Conservation (phyloP, 2,797 vertebrate species). For the Novumbra hubbsi region DNA sequence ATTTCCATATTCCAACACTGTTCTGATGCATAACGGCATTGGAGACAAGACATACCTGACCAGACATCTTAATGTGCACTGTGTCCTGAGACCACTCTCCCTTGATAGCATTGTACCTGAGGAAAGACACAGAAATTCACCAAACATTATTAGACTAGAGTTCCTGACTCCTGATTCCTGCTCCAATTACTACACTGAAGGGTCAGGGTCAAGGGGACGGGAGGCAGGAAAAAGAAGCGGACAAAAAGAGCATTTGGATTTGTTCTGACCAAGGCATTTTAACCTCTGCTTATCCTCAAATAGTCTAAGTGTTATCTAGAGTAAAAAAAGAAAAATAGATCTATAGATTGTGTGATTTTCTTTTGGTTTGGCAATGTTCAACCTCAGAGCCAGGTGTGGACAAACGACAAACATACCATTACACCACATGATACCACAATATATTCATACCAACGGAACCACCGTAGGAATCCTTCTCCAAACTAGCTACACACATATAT, state of each 20-base stretch:
- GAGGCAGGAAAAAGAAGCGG: background rate
- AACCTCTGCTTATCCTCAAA: background rate
- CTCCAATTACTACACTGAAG: background rate
- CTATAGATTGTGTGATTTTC: no score
- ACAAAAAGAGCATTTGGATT: background rate
- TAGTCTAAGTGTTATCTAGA: background rate
- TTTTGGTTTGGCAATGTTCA: background rate
- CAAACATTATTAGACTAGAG: background rate
- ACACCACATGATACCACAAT: no score
- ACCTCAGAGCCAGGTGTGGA: background rate
- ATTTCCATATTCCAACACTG: background rate
- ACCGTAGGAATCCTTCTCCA: no score
- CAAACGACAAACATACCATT: background rate
- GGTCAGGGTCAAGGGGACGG: background rate
- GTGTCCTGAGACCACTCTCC: conserved; percentile 89
- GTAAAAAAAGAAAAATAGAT: background rate
- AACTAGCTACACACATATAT: background rate
- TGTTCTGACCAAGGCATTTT: background rate
- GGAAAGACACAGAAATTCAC: conserved; percentile 22
- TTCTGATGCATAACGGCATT: background rate
- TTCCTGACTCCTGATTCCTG: background rate
- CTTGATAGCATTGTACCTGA: conserved; percentile 91
- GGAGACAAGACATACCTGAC: conserved; percentile 74
- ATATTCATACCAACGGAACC: no score
- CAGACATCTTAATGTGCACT: conserved; percentile 91